phyloP scores from a whole-genome alignment of 2,797 vertebrate genomes.

The Schizopygopsis pylzovi region DNA sequence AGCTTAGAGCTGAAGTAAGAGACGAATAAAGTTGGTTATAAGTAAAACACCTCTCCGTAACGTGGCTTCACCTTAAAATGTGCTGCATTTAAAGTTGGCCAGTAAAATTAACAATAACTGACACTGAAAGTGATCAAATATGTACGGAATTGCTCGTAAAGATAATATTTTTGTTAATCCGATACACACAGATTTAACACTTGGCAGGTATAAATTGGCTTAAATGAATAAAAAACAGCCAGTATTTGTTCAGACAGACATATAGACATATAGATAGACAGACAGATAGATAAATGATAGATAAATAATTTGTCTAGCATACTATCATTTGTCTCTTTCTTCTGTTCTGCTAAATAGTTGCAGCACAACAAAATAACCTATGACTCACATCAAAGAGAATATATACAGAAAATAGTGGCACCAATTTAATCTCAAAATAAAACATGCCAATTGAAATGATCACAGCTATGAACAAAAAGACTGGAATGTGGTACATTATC shows the following conservation, averaged over 20 bases:
- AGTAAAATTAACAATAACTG: slow-evolving; percentile 16
- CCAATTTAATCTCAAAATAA: slow-evolving; percentile 22
- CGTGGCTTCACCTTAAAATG: neutral
- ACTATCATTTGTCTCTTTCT: neutral
- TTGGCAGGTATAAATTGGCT: neutral
- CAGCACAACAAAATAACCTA: neutral
- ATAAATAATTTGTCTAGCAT: too few species aligned
- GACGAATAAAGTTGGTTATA: slow-evolving; percentile 31
- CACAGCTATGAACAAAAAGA: neutral
- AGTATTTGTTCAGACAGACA: neutral
- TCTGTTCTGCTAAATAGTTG: neutral
- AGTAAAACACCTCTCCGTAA: slow-evolving; percentile 17
- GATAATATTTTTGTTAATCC: neutral
- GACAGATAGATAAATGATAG: neutral
- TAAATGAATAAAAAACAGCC: neutral
- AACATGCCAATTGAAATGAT: slow-evolving; percentile 1
- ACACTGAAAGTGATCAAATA: neutral
- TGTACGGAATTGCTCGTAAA: neutral
- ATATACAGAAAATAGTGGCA: neutral
- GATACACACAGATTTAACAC: neutral
- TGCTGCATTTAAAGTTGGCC: slow-evolving; percentile 20
- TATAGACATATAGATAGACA: neutral
- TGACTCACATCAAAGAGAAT: neutral
- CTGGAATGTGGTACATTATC: neutral
- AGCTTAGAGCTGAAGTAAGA: neutral